Conservation (phyloP, 2,888 invertebrate genomes). For the Rhingia rostrata region DNA sequence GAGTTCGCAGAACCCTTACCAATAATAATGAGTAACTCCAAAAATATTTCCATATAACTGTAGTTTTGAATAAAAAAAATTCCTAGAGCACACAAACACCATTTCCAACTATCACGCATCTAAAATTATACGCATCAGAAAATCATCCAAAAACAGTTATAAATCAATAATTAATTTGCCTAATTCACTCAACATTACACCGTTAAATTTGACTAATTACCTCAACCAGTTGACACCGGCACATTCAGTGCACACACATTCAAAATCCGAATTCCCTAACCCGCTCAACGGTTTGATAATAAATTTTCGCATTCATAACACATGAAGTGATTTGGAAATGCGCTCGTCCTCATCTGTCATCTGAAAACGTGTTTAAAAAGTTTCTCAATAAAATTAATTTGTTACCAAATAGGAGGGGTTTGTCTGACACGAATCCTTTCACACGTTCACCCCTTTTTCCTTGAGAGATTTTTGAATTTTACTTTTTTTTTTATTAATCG, state of each 20-base stretch:
- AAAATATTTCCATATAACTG: too few species aligned
- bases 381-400: conserved; percentile 62
- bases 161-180: conserved; percentile 68
- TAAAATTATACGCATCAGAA: neutral
- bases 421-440: conserved; percentile 45
- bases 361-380: conserved; percentile 45
- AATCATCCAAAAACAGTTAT: conserved; percentile 15
- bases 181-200: conserved; percentile 56
- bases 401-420: conserved; percentile 62
- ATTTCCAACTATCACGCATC: neutral
- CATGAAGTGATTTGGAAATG: conserved; percentile 64
- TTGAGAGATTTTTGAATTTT: neutral
- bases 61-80: too few species aligned
- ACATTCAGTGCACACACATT: conserved; percentile 37
- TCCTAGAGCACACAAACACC: too few species aligned
- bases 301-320: conserved; percentile 74
- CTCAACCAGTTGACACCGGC: conserved; percentile 45
- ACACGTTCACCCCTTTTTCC: conserved; percentile 62
- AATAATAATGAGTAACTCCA: too few species aligned
- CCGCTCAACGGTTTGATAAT: conserved; percentile 43
- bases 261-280: too few species aligned
- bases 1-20: too few species aligned
- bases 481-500: conserved; percentile 54
- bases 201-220: conserved; percentile 68
- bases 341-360: conserved; percentile 10